Evolutionary conservation across 37 sponge, comb jelly and placozoan species (phyloP), one percentile per base, ranked within the genome.

Genomic region (Halichondria panicea): DNA sequence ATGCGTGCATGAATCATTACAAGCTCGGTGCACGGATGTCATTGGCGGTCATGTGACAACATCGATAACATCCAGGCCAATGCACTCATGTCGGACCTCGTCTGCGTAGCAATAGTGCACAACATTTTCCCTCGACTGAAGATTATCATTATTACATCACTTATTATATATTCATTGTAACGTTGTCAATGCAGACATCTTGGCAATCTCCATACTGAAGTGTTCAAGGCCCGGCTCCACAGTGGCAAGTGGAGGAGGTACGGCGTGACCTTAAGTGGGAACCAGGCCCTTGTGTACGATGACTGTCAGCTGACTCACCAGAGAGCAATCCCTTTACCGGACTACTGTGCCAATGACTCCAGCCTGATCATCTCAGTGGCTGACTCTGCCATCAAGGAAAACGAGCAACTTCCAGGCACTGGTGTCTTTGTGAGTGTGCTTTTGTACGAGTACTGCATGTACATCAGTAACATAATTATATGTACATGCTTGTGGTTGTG

Each of bases 331-430:
- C 68, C 78, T 32, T 32, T 78, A 42, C 78, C 78, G 11, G 78
- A 78, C 55, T 78, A 55, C 68, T 78, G 78, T n/a, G 15, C 39
- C n/a, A 78, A 78, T 37, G 78, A 78, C 41, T 40, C 78, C 12
- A 34, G 40, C 42, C 15, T 68, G 30, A 40, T 65, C n/a, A 1
- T 75, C 41, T 57, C 37, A 2, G 28, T 78, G 12, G 78, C 78
- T 1, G 55, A 66, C 57, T 41, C 31, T 15, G 43, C 52, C 19
- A 6, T 43, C 3, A 21, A 8, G 25, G 30, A n/a, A 2, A 6
- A 65, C n/a, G 68, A 55, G 31, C 32, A 39, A 55, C 21, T 31
- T 30, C 55, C 56, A 4, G 55, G 1, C 33, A 24, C 63, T 0
- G 64, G 76, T 1, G 50, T 76, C 4, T 63, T 64, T 76, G 76